A percentile compares a stretch with the other conserved stretches of the same genome.
phyloP scores from a whole-genome alignment of 2,113 vertebrate genomes.

The Anarhynchus alexandrinus region DNA sequence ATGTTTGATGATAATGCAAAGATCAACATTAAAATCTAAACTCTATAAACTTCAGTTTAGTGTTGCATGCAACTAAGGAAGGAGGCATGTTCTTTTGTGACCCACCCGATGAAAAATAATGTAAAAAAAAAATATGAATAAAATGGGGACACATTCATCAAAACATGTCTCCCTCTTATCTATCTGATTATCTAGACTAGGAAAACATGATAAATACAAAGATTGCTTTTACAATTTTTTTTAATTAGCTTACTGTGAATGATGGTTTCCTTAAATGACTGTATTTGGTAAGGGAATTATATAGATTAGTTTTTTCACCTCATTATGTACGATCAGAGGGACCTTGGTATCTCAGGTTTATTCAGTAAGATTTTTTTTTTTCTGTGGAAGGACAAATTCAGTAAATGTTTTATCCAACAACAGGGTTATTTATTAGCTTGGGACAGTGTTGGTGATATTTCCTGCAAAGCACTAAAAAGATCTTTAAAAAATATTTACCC shows the following conservation, averaged over 20 bases:
- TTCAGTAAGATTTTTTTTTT: background rate
- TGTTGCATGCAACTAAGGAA: background rate
- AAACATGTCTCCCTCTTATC: background rate
- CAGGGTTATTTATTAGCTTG: background rate
- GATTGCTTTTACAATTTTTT: background rate
- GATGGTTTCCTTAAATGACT: background rate
- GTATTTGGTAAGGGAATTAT: background rate
- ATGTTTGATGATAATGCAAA: background rate
- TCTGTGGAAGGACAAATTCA: background rate
- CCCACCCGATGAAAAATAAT: background rate
- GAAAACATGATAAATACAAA: background rate
- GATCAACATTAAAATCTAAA: background rate
- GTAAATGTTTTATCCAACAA: background rate
- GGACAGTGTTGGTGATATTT: background rate
- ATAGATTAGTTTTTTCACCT: background rate
- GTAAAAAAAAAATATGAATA: background rate
- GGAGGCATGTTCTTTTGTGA: background rate
- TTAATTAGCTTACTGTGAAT: background rate
- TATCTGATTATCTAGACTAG: background rate
- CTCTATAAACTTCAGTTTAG: background rate
- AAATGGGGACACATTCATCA: background rate
- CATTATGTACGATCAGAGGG: background rate
- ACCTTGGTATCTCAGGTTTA: background rate
- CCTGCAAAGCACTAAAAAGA: background rate
- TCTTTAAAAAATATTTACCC: background rate